Evolutionary conservation across 2,113 vertebrate genomes (phyloP).

Genomic region (Carassius gibelio): DNA sequence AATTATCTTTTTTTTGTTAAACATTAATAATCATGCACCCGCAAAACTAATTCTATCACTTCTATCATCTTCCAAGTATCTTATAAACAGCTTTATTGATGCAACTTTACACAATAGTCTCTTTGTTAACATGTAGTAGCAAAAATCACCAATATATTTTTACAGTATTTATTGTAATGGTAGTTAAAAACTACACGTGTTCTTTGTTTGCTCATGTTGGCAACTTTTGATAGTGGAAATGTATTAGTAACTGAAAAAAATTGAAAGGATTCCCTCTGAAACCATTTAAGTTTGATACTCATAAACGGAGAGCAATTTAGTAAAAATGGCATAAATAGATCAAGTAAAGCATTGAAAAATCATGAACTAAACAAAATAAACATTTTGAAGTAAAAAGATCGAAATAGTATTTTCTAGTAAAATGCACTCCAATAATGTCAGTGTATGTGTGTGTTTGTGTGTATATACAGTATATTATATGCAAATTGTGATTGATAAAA

Average conservation of each 20-base stretch:
- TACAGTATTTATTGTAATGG: background rate
- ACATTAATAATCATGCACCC: background rate
- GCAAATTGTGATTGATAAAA: background rate
- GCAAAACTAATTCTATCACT: background rate
- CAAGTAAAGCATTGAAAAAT: no score
- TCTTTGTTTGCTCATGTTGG: background rate
- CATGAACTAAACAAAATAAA: no score
- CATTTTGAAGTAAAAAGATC: no score
- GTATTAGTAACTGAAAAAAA: background rate
- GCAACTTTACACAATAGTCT: background rate
- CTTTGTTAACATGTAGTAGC: background rate
- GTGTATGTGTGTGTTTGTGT: no score
- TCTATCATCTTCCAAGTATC: background rate
- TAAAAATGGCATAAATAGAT: no score
- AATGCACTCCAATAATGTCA: background rate
- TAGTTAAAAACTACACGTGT: background rate
- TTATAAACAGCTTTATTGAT: background rate
- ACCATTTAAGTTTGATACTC: background rate
- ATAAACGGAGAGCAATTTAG: no score
- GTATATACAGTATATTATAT: no score
- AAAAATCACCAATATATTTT: background rate
- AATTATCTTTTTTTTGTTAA: background rate
- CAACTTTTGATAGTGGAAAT: background rate
- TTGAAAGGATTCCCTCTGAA: no score
- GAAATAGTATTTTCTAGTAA: no score